Base-by-base conservation (phyloP, 2,888 invertebrate species). In the Aleiodes alternator region DNA sequence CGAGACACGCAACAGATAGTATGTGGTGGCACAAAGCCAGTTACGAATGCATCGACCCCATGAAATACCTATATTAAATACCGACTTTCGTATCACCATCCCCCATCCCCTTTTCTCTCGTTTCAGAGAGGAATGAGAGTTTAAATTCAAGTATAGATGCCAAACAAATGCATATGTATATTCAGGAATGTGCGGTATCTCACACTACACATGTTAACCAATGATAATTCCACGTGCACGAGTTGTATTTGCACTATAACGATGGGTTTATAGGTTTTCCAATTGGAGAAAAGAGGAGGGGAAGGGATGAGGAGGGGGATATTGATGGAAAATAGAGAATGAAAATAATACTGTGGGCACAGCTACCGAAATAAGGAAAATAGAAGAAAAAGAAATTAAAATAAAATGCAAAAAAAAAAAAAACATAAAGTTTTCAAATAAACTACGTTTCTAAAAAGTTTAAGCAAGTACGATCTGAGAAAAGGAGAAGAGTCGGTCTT, bases 1-100 rank as follows among this genome's bases (percentile, higher is more conserved):
- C 76, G 76, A 75, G 72, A 76, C 75, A 80, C 78, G 79, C 79
- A 80, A 80, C 80, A 77, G 79, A 80, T 80, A 79, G 75, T 72
- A 34, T 72, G 76, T 74, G 78, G 69, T 74, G 75, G 79, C 79
- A 76, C 69, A 73, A 34, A 59, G 79, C 79, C 80, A 78, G 77
- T 80, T 75, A 71, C 59, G 38, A 72, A 73, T 68, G 66, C 48
- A 74, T 74, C 53, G 53, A 69, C 57, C 74, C 53, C 69, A 50
- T 72, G 66, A 53, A 72, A 72, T 72, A 72, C 66, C 61, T 64
- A 66, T 72, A 61, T 72, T 72, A 72, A 72, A 72, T 72, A 64
- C 38, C 51, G 23, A 34, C 61, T 51, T 38, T 38, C 12, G 38
- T 34, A 34, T 14, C 38, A 31, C 38, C 14, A 23, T 23, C 23